These are phyloP conservation scores for Anguilla pacifica DNA, from an alignment of 2,797 vertebrate species.

Conservation along the genomic window DNA sequence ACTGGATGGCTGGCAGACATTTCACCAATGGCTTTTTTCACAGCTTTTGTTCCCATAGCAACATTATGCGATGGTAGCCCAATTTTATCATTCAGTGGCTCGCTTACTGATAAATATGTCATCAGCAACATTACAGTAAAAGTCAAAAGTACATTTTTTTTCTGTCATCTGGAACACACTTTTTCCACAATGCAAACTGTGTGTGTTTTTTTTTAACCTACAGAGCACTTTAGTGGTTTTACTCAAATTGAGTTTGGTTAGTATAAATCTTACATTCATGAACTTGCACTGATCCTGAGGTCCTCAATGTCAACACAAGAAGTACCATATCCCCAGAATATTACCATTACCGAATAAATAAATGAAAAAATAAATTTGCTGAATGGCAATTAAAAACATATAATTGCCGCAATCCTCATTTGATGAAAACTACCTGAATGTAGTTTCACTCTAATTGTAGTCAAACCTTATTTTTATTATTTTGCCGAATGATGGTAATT, in stretches of 20 bases:
- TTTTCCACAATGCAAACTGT: too few species aligned
- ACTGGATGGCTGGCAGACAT: not conserved
- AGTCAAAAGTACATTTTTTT: not conserved
- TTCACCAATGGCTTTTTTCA: not conserved
- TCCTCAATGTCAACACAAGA: not conserved
- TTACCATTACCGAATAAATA: not conserved
- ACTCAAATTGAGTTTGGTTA: too few species aligned
- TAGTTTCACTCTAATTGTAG: not conserved
- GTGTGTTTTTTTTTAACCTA: too few species aligned
- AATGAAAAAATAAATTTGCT: not conserved
- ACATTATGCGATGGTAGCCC: not conserved
- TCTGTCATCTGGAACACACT: not conserved
- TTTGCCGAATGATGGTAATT: slow-evolving; percentile 54
- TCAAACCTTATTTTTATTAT: slow-evolving; percentile 42
- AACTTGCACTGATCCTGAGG: not conserved
- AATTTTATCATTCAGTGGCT: not conserved
- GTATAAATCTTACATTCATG: not conserved
- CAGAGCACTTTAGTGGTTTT: too few species aligned
- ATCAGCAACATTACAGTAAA: not conserved
- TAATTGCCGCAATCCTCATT: not conserved
- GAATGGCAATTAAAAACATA: not conserved
- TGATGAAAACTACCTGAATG: not conserved
- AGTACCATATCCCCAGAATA: not conserved
- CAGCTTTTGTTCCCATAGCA: not conserved
- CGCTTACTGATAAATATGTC: not conserved